Base-by-base conservation (phyloP, 2,888 invertebrate species). In the Sclerodermus sp. region DNA sequence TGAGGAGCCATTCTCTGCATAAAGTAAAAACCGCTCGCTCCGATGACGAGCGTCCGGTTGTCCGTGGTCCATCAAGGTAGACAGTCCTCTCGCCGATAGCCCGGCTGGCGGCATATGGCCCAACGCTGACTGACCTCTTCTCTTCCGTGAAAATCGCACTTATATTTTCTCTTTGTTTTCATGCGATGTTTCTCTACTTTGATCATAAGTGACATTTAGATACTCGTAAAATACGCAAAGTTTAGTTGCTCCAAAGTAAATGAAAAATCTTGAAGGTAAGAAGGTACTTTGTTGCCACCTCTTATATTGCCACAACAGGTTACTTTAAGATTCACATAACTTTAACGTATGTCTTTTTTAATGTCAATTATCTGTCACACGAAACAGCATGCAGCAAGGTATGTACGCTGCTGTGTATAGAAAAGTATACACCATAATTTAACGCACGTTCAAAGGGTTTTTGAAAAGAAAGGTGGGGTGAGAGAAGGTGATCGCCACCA, bases 11-110 rank as follows among this genome's bases (percentile, higher is more conserved):
- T 78, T 77, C 71, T 78, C 76, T 60, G 76, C 60, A 58, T 73
- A 75, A 43, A 70, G 65, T 66, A 73, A 49, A 66, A 71, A 74
- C 51, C 73, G 77, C 77, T 78, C 76, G 76, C 69, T 76, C 71
- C 74, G 76, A 74, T 76, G 74, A 75, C 77, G 77, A 77, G 77
- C 76, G 68, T 78, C 77, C 46, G 75, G 76, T 73, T 77, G 76
- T 74, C 77, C 76, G 74, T 76, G 76, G 74, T 78, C 77, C 77
- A 78, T 78, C 73, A 77, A 77, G 70, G 67, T 76, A 74, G 73
- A 75, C 72, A 74, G 77, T 71, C 75, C 75, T 74, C 71, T 74
- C 43, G 76, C 76, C 74, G 74, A 76, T 65, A 74, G 64, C 75
- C 76, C 77, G 75, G 76, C 77, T 67, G 77, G 77, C 70, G 77